These are phyloP conservation scores for Tuta absoluta DNA, from an alignment of 2,888 invertebrate species.

Conservation along the genomic window DNA sequence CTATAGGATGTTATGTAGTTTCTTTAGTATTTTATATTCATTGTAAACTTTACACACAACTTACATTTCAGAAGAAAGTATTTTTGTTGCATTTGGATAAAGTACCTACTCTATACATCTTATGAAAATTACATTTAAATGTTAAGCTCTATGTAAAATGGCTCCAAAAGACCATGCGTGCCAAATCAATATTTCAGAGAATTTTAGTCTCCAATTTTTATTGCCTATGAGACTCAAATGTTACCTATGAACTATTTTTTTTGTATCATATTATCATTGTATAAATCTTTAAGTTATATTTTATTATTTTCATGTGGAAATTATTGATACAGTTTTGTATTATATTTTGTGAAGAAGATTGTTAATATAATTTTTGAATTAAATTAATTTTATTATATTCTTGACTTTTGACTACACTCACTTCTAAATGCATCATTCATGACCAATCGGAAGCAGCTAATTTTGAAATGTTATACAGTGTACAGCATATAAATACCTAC, in stretches of 20 bases:
- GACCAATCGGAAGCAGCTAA: no score
- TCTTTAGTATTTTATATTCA: slow-evolving; percentile 32
- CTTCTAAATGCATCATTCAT: not conserved
- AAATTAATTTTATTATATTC: slow-evolving; percentile 55
- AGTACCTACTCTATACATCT: not conserved
- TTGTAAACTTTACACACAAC: not conserved
- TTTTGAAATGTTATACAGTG: no score
- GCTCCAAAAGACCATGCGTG: slow-evolving; percentile 53
- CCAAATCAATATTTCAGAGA: slow-evolving; percentile 50
- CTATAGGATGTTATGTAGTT: slow-evolving; percentile 31
- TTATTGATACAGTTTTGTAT: slow-evolving; percentile 51
- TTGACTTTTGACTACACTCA: not conserved
- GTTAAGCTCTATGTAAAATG: slow-evolving; percentile 56
- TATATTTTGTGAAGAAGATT: slow-evolving; percentile 47
- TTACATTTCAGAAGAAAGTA: not conserved
- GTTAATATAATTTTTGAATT: slow-evolving; percentile 68
- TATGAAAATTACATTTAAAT: slow-evolving; percentile 43
- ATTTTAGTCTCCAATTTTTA: slow-evolving; percentile 54
- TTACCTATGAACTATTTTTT: slow-evolving; percentile 61
- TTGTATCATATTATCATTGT: slow-evolving; percentile 53
- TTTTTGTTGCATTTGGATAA: not conserved
- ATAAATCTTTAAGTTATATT: slow-evolving; percentile 40
- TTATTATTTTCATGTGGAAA: slow-evolving; percentile 51
- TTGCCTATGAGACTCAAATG: slow-evolving; percentile 58
- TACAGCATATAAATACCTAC: no score